Percentiles rank a stretch among this genome's conserved stretches.
Evolutionary conservation across 2,888 invertebrate genomes (phyloP).

Genomic region (Lepidochitona cinerea): DNA sequence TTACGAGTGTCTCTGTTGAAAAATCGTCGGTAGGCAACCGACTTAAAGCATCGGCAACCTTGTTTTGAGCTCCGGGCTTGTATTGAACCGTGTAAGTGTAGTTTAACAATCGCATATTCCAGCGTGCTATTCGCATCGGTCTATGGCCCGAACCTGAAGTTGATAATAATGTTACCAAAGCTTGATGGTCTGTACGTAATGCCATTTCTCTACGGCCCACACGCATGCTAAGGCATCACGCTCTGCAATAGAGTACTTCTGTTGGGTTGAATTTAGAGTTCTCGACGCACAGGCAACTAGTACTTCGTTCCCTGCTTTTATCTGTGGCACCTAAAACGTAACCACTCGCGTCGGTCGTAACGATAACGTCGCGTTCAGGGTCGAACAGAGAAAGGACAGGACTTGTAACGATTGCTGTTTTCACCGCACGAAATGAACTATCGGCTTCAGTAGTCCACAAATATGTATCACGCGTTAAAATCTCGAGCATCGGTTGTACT

Average conservation of each 20-base stretch:
- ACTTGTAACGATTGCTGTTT: neutral
- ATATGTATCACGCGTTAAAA: neutral
- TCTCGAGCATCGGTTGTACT: neutral
- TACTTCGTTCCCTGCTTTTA: neutral
- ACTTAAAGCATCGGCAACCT: neutral
- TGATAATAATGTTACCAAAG: neutral
- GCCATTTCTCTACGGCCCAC: neutral
- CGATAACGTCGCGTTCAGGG: neutral
- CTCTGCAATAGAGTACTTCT: neutral
- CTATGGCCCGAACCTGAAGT: neutral
- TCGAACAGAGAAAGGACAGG: neutral
- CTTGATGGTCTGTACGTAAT: neutral
- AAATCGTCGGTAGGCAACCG: too few relatives aligned
- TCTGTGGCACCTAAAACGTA: neutral
- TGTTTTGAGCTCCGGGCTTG: neutral
- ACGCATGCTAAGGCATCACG: neutral
- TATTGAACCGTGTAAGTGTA: slow-evolving; percentile 1
- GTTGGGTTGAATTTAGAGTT: neutral
- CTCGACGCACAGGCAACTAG: neutral
- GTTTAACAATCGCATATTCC: neutral
- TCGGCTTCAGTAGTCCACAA: neutral
- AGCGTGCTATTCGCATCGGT: slow-evolving; percentile 1
- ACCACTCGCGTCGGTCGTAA: neutral
- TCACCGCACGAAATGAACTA: neutral
- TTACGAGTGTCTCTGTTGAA: too few relatives aligned